A percentile compares a stretch with the other conserved stretches of the same genome.
phyloP scores from a whole-genome alignment of 2,888 invertebrate genomes.

The Euphydryas editha region DNA sequence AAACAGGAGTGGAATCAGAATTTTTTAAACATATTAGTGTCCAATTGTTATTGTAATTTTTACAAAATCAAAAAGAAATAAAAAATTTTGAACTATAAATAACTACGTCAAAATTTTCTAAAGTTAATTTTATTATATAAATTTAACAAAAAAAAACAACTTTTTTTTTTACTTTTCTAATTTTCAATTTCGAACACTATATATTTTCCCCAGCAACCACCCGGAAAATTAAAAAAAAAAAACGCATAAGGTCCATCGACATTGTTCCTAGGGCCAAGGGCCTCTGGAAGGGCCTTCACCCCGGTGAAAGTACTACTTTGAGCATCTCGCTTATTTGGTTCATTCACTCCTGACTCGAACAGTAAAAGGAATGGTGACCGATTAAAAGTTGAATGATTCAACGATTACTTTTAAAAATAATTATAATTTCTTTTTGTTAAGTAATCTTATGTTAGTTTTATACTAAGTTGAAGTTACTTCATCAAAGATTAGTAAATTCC shows the following conservation, averaged over 20 bases:
- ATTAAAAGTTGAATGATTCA: constrained; percentile 2
- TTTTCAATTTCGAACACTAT: too few relatives aligned
- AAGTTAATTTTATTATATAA: background rate
- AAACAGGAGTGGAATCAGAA: too few relatives aligned
- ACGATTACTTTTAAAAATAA: background rate
- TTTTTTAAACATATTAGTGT: too few relatives aligned
- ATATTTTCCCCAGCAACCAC: too few relatives aligned
- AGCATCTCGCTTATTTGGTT: constrained; percentile 78
- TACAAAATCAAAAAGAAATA: too few relatives aligned
- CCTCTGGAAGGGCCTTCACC: constrained; percentile 68
- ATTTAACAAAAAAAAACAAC: too few relatives aligned
- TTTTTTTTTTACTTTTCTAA: background rate
- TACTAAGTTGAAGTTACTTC: too few relatives aligned
- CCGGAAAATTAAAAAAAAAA: too few relatives aligned
- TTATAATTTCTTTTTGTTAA: background rate
- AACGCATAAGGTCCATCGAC: constrained; percentile 10
- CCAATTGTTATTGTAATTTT: too few relatives aligned
- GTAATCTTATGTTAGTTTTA: too few relatives aligned
- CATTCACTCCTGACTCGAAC: constrained; percentile 68
- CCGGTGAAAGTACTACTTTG: constrained; percentile 76
- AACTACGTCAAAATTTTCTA: background rate
- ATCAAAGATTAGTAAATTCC: too few relatives aligned
- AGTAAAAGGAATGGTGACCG: constrained; percentile 38
- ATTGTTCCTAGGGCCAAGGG: constrained; percentile 57
- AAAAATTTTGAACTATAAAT: too few relatives aligned